A percentile compares a stretch with the other conserved stretches of the same genome.
Evolutionary conservation across 64 coral and sea anemone species (phyloP).

Genomic region (Porites lutea): DNA sequence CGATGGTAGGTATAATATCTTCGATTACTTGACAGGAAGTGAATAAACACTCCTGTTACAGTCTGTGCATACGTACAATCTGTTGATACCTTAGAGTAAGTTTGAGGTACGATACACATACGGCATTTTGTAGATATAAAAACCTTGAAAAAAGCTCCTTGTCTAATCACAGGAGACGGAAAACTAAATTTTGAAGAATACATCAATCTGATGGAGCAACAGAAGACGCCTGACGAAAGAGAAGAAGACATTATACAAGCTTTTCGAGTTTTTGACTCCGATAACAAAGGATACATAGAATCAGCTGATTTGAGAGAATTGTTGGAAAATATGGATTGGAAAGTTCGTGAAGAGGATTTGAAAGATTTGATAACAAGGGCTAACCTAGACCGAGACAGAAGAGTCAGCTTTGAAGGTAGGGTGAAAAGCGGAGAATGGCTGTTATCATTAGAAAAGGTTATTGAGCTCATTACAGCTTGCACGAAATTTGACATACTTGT

Average conservation of each 20-base stretch:
- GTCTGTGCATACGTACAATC: too few species aligned
- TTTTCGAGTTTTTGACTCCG: slow-evolving; percentile 86
- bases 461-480: too few species aligned
- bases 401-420: slow-evolving; percentile 67
- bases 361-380: slow-evolving; percentile 65
- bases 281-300: slow-evolving; percentile 82
- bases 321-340: slow-evolving; percentile 74
- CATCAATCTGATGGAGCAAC: slow-evolving; percentile 84
- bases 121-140: too few species aligned
- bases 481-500: too few species aligned
- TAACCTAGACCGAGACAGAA: slow-evolving; percentile 61
- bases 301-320: slow-evolving; percentile 74
- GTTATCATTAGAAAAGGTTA: too few species aligned
- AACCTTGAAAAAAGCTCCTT: background rate
- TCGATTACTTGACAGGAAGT: too few species aligned
- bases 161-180: slow-evolving; percentile 64
- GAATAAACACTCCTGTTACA: too few species aligned
- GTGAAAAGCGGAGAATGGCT: too few species aligned
- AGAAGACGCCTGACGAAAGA: slow-evolving; percentile 83
- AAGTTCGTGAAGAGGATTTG: slow-evolving; percentile 67
- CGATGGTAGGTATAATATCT: slow-evolving; percentile 40
- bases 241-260: slow-evolving; percentile 85
- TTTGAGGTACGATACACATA: too few species aligned
- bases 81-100: too few species aligned
- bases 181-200: slow-evolving; percentile 76